Evolutionary conservation across 64 coral and sea anemone species (phyloP), one percentile per base, ranked within the genome.

Genomic region (Porites lutea): DNA sequence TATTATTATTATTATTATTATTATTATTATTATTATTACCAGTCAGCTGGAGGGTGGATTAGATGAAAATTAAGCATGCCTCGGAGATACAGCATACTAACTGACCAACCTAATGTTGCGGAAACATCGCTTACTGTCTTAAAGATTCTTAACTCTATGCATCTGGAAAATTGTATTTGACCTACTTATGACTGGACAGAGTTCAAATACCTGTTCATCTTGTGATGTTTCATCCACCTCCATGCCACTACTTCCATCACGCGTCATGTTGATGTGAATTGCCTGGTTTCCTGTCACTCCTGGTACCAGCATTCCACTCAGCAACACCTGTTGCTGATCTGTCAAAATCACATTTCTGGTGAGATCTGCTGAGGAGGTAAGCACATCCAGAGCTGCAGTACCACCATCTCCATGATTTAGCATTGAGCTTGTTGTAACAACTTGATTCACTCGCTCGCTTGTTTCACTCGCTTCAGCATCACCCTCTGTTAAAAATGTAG

Each of bases 401-500:
- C 53, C 85, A 13, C 61, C 53, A 23, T 84, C 74, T 82, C 65
- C 86, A 8, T 93, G 91, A 59, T 61, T 74, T 77, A 37, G 86
- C 48, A 78, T 92, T 65, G 92, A 91, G 21, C 88, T 97, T 23
- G 95, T 77, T 2, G 95, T 93, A 54, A 97, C 88, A 54, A 93
- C 75, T 64, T 94, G 62, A 48, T 65, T n/a, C n/a, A n/a, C n/a
- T n/a, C n/a, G n/a, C n/a, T n/a, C n/a, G n/a, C n/a, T n/a, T 60
- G 88, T 6, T 52, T 97, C 95, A 64, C 43, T 94, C 4, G 91
- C 95, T 18, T 97, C 92, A 5, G 77, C 88, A 91, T 94, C 95
- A 72, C 95, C 92, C 62, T 97, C 92, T 61, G 95, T 94, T 58
- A 97, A 78, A 59, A 97, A 94, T 71, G 95, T 59, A 45, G 95